These are phyloP conservation scores for Brotogeris chrysoptera DNA, from an alignment of 2,797 vertebrate genomes.

Conservation along the genomic window DNA sequence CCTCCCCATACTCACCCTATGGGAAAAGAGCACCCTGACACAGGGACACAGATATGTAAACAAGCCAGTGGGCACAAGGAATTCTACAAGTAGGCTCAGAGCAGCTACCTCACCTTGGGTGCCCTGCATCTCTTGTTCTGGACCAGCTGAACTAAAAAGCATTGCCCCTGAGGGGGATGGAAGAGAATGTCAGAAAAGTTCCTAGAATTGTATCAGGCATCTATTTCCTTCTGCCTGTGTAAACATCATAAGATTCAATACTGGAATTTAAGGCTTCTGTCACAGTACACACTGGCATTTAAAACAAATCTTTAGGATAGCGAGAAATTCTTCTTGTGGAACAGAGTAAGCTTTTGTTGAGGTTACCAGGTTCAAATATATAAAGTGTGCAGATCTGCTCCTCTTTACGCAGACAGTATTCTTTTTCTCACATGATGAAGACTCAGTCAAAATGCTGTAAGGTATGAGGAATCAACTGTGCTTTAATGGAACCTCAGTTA, in stretches of 20 bases:
- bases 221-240: background rate
- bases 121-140: background rate
- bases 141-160: background rate
- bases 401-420: background rate
- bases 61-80: background rate
- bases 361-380: background rate
- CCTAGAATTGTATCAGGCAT: background rate
- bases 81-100: background rate
- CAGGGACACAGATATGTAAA: accelerated
- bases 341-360: background rate
- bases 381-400: background rate
- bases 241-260: background rate
- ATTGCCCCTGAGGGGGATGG: background rate
- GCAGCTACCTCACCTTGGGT: background rate
- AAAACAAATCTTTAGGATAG: background rate
- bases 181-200: background rate
- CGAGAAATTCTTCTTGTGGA: background rate
- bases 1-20: background rate
- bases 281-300: background rate
- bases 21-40: background rate
- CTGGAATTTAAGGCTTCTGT: background rate
- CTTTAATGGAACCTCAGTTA: background rate
- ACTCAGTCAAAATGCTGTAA: background rate
- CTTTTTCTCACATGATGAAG: background rate
- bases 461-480: background rate